Evolutionary conservation across 2,888 invertebrate genomes (phyloP).

Genomic region (Axea sp.): DNA sequence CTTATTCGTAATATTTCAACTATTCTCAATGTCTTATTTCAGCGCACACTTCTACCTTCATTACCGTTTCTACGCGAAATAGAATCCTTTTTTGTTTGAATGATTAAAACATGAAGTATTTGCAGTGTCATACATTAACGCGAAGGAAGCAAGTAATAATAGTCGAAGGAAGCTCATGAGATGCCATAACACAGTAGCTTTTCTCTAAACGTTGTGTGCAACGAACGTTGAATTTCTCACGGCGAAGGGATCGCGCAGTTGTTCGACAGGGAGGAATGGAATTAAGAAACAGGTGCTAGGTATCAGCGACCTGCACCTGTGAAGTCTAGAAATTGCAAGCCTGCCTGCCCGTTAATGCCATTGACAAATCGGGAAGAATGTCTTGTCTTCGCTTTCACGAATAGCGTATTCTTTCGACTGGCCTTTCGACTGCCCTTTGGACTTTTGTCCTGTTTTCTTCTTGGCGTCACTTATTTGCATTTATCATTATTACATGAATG

Average conservation of each 20-base stretch:
- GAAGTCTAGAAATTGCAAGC: constrained; percentile 28
- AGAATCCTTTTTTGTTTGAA: constrained; percentile 39
- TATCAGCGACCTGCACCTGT: constrained; percentile 58
- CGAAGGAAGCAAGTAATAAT: constrained; percentile 47
- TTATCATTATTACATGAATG: constrained; percentile 15
- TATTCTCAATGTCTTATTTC: no score
- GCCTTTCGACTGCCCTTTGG: constrained; percentile 8
- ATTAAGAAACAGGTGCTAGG: constrained; percentile 60
- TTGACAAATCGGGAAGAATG: constrained; percentile 43
- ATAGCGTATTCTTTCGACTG: constrained; percentile 4
- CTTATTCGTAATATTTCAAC: not conserved
- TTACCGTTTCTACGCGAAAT: constrained; percentile 8
- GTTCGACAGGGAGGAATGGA: constrained; percentile 49
- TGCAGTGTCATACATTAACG: constrained; percentile 45
- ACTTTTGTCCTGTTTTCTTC: constrained; percentile 7
- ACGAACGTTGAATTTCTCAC: constrained; percentile 60
- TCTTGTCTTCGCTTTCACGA: constrained; percentile 6
- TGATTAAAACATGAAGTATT: constrained; percentile 50
- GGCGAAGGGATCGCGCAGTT: constrained; percentile 46
- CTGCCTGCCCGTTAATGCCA: constrained; percentile 24
- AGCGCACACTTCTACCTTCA: not conserved
- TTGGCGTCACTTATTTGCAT: constrained; percentile 3
- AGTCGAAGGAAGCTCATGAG: constrained; percentile 39
- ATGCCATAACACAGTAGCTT: constrained; percentile 45
- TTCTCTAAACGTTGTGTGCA: constrained; percentile 35